phyloP scores from a whole-genome alignment of 2,888 invertebrate species.

The Pollenia labialis region DNA sequence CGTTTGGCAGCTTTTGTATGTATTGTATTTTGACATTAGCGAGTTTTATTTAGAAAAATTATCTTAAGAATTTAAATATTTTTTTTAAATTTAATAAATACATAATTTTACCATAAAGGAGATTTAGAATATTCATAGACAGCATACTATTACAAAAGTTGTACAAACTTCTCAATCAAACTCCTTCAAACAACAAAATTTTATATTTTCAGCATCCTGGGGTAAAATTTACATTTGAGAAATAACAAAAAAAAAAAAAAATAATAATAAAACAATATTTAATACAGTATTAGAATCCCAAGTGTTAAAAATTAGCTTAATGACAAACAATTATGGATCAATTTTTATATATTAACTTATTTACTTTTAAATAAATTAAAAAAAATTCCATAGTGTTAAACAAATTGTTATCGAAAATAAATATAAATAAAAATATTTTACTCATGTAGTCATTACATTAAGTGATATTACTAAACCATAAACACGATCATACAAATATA shows the following conservation, averaged over 20 bases:
- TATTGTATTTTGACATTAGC: no score
- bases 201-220: no score
- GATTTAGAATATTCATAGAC: no score
- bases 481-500: not conserved
- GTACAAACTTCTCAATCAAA: no score
- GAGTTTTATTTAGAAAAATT: no score
- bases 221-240: no score
- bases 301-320: constrained; percentile 30
- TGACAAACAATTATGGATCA: constrained; percentile 67
- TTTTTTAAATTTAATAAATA: no score
- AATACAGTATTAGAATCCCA: constrained; percentile 3
- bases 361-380: constrained; percentile 59
- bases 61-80: no score
- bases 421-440: constrained; percentile 6
- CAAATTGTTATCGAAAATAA: constrained; percentile 22
- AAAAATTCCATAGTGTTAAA: constrained; percentile 36
- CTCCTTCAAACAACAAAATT: no score
- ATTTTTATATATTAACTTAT: constrained; percentile 72
- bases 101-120: no score
- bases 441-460: constrained; percentile 1
- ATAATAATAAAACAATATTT: not conserved
- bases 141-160: no score
- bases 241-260: constrained; percentile 10
- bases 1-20: no score
- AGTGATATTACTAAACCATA: not conserved